Conservation (phyloP, 1,140 invertebrate genomes). For the Scaptomyza pallida region DNA sequence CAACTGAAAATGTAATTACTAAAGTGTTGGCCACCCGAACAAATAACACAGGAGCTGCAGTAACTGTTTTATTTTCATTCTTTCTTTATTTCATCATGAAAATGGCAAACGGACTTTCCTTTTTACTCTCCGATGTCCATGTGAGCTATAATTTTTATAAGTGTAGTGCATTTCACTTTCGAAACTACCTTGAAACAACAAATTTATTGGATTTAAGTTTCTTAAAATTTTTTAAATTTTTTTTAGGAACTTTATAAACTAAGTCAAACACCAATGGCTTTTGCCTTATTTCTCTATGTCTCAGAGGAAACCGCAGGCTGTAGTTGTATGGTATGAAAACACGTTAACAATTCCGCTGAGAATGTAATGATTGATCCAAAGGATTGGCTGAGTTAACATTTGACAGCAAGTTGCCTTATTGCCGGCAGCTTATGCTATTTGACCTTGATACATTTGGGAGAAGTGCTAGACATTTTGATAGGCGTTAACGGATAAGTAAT, state of each 20-base stretch:
- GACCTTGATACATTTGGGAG: conserved; percentile 13
- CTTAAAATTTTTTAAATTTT: too few species aligned
- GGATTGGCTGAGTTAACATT: neutral
- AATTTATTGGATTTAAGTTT: too few species aligned
- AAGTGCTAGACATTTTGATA: conserved; percentile 14
- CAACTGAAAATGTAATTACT: conserved; percentile 40
- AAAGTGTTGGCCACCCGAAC: conserved; percentile 18
- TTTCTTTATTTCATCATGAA: conserved; percentile 36
- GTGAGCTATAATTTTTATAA: conserved; percentile 19
- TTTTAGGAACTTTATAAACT: too few species aligned
- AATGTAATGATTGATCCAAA: neutral
- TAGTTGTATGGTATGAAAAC: neutral
- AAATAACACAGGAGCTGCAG: neutral
- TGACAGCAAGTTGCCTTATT: too few species aligned
- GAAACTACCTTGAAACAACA: too few species aligned
- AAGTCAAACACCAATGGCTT: too few species aligned
- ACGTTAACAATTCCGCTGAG: neutral
- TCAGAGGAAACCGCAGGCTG: too few species aligned
- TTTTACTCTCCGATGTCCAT: neutral
- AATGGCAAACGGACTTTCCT: conserved; percentile 1
- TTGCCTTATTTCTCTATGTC: too few species aligned
- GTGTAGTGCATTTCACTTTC: too few species aligned
- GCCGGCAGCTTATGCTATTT: neutral
- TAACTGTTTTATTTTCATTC: conserved; percentile 38
- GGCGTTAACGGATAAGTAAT: conserved; percentile 26